A percentile compares a stretch with the other conserved stretches of the same genome.
Evolutionary conservation across 2,113 vertebrate species (phyloP).

Genomic region (Meriones unguiculatus): DNA sequence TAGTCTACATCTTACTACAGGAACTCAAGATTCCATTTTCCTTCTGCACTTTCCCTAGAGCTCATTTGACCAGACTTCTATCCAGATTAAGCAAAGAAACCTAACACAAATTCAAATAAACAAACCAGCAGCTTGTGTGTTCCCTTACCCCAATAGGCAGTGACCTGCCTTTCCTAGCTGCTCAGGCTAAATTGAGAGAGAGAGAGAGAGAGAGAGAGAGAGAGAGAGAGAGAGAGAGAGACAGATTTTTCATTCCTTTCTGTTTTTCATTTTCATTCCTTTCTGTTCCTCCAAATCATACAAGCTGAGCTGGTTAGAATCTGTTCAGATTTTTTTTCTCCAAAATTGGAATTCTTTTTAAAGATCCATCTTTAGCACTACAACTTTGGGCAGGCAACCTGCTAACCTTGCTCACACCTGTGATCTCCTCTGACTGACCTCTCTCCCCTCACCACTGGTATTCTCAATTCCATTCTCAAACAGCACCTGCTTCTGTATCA

Average conservation of each 20-base stretch:
- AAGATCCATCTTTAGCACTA: neutral
- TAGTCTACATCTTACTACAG: neutral
- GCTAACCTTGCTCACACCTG: neutral
- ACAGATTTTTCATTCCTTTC: too few species aligned
- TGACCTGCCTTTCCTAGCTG: neutral
- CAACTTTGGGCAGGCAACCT: neutral
- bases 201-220: too few species aligned
- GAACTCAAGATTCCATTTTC: neutral
- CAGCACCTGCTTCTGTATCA: neutral
- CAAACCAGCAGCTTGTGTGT: neutral
- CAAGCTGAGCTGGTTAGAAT: neutral
- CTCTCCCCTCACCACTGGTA: neutral
- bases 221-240: too few species aligned
- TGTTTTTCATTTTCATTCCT: neutral
- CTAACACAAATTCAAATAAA: neutral
- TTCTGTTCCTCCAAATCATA: neutral
- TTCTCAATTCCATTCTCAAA: neutral
- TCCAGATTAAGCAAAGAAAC: neutral
- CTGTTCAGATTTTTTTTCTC: neutral
- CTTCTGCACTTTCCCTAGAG: neutral
- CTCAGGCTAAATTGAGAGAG: neutral
- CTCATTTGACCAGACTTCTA: neutral
- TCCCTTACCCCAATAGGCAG: neutral
- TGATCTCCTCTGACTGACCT: neutral
- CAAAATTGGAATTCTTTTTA: neutral